Evolutionary conservation across 2,113 vertebrate species (phyloP).

Genomic region (Triplophysa dalaica): DNA sequence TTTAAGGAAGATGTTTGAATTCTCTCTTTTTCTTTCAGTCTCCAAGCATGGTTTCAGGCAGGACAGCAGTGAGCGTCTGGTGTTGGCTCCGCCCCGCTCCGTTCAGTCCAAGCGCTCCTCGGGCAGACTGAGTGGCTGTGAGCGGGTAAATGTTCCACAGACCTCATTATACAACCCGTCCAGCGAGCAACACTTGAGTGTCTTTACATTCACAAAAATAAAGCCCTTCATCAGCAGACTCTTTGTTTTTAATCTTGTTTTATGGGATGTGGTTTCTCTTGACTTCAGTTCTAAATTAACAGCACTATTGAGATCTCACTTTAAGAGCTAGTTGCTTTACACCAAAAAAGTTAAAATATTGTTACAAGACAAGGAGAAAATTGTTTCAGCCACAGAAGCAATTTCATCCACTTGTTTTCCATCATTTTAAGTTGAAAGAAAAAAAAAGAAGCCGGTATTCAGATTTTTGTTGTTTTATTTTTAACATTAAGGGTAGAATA

Average conservation of each 20-base stretch:
- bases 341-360: neutral
- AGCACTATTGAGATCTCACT: slow-evolving; percentile 9
- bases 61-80: slow-evolving; percentile 59
- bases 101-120: slow-evolving; percentile 62
- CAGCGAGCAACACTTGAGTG: neutral
- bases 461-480: too few species aligned
- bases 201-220: slow-evolving; percentile 23
- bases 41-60: slow-evolving; percentile 67
- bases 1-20: too few species aligned
- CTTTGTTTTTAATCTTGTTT: slow-evolving; percentile 4
- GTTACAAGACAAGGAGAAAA: slow-evolving; percentile 10
- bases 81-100: slow-evolving; percentile 62
- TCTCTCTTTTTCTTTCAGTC: slow-evolving; percentile 54
- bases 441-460: neutral
- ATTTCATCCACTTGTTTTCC: neutral
- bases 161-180: slow-evolving; percentile 8
- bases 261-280: slow-evolving; percentile 22
- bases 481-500: too few species aligned
- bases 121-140: slow-evolving; percentile 63
- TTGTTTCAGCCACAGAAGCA: neutral
- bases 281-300: slow-evolving; percentile 27
- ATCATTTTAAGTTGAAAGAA: neutral
- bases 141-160: slow-evolving; percentile 65
- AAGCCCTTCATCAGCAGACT: neutral
- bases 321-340: slow-evolving; percentile 1